A percentile compares a stretch with the other conserved stretches of the same genome.
Conservation (phyloP, 2,888 invertebrate genomes). For the Plagodis dolabraria region DNA sequence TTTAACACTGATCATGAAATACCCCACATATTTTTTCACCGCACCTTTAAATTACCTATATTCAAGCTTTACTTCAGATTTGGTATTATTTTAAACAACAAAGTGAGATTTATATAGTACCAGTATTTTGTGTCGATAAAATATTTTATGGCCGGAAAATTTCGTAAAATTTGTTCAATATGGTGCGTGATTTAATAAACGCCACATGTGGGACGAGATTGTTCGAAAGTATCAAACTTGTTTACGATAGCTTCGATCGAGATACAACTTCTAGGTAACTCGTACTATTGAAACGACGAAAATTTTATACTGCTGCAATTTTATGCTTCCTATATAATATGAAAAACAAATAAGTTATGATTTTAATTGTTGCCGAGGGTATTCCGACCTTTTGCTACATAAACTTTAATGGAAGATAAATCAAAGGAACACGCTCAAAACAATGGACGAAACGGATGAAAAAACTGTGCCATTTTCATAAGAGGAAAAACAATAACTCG, state of each 20-base stretch:
- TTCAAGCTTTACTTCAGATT: conserved; percentile 17
- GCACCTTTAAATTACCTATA: conserved; percentile 18
- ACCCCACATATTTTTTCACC: conserved; percentile 5
- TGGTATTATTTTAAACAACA: conserved; percentile 31
- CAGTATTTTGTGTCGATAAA: conserved; percentile 47
- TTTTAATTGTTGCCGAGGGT: conserved; percentile 22
- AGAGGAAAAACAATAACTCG: conserved; percentile 80
- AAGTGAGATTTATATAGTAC: conserved; percentile 37
- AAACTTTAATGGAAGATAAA: conserved; percentile 67
- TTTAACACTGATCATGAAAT: conserved; percentile 5
- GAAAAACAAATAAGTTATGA: conserved; percentile 40
- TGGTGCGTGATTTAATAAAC: conserved; percentile 59
- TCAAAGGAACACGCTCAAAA: conserved; percentile 62
- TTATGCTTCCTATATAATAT: not conserved
- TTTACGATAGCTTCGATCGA: conserved; percentile 28
- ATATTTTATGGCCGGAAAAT: conserved; percentile 50
- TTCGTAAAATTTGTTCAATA: conserved; percentile 53
- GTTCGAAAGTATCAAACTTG: conserved; percentile 45
- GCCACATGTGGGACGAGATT: conserved; percentile 43
- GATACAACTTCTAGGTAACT: conserved; percentile 21
- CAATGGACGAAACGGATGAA: conserved; percentile 63
- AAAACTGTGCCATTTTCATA: conserved; percentile 76
- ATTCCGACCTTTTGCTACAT: conserved; percentile 54
- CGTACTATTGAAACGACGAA: conserved; percentile 34
- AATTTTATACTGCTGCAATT: conserved; percentile 14